phyloP scores from a whole-genome alignment of 2,888 invertebrate species.

The Noctuana brunneofusca region DNA sequence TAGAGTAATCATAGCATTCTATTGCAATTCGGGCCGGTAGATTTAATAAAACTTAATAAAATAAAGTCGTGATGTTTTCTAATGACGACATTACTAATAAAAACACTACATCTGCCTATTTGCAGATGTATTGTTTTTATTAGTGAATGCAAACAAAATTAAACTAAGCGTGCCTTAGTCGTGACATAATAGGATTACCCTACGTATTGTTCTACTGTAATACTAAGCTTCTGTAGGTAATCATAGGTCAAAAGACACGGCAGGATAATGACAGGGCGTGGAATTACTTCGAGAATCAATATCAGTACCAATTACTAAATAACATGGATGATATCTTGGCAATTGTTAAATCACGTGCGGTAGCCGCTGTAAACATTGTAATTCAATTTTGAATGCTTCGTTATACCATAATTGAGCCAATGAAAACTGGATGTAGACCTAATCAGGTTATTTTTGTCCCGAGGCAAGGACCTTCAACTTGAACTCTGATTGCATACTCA shows the following conservation, averaged over 20 bases:
- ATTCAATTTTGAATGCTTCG: constrained; percentile 49
- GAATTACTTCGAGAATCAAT: constrained; percentile 61
- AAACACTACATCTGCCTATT: constrained; percentile 3
- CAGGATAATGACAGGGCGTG: constrained; percentile 68
- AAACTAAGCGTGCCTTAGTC: constrained; percentile 43
- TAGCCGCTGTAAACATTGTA: constrained; percentile 53
- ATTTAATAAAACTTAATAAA: too few species aligned
- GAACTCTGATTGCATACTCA: constrained; percentile 11
- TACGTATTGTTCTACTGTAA: constrained; percentile 50
- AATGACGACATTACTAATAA: constrained; percentile 7
- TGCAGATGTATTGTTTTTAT: too few species aligned
- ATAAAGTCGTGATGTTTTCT: constrained; percentile 58
- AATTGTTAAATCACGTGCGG: constrained; percentile 58
- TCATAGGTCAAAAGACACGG: constrained; percentile 74
- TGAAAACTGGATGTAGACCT: constrained; percentile 13
- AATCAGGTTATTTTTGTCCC: constrained; percentile 17
- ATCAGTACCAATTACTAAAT: constrained; percentile 43
- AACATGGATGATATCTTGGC: constrained; percentile 42
- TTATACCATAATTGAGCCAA: constrained; percentile 8
- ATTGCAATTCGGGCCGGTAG: background rate
- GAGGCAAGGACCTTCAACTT: constrained; percentile 17
- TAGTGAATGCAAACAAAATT: background rate
- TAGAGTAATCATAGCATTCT: too few species aligned
- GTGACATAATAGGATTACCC: constrained; percentile 46
- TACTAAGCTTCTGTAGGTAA: constrained; percentile 43